A percentile compares a stretch with the other conserved stretches of the same genome.
Evolutionary conservation across 2,888 invertebrate species (phyloP).

Genomic region (Ormyrus nitidulus): DNA sequence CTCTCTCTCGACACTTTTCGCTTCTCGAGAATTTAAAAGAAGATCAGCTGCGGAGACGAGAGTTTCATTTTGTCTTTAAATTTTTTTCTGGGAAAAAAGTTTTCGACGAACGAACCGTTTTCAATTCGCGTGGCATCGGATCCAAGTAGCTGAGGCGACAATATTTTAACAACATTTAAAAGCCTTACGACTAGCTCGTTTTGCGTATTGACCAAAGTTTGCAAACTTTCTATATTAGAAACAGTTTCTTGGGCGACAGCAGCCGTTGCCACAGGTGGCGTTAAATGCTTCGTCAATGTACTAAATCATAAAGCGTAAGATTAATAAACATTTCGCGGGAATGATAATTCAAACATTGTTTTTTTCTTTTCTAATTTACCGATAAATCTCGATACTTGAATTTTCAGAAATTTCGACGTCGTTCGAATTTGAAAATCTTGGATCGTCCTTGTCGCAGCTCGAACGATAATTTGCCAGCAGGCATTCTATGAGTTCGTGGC

Average conservation of each 20-base stretch:
- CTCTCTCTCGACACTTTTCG: too few relatives aligned
- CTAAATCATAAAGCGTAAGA: constrained; percentile 70
- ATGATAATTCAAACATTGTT: constrained; percentile 1
- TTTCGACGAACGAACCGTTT: constrained; percentile 71
- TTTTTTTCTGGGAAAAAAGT: too few relatives aligned
- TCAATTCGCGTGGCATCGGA: constrained; percentile 80
- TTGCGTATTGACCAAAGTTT: constrained; percentile 82
- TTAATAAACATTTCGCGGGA: not conserved
- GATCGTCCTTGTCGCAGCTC: constrained; percentile 77
- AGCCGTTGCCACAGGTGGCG: constrained; percentile 77
- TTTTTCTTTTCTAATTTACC: constrained; percentile 76
- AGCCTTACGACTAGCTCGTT: constrained; percentile 82
- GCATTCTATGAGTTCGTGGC: constrained; percentile 84
- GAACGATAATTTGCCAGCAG: constrained; percentile 82
- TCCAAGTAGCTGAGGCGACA: constrained; percentile 80
- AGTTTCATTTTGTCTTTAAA: too few relatives aligned
- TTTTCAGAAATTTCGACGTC: constrained; percentile 78
- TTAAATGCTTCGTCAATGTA: constrained; percentile 84
- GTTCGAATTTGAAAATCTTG: constrained; percentile 70
- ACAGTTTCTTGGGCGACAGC: constrained; percentile 75
- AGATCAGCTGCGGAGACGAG: too few relatives aligned
- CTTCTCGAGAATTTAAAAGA: too few relatives aligned
- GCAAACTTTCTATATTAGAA: constrained; percentile 78
- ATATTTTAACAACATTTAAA: constrained; percentile 79
- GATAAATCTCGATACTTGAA: constrained; percentile 84